Percentiles rank a stretch among this genome's conserved stretches.
Evolutionary conservation across 2,888 invertebrate species (phyloP).

Genomic region (Cepaea hortensis): DNA sequence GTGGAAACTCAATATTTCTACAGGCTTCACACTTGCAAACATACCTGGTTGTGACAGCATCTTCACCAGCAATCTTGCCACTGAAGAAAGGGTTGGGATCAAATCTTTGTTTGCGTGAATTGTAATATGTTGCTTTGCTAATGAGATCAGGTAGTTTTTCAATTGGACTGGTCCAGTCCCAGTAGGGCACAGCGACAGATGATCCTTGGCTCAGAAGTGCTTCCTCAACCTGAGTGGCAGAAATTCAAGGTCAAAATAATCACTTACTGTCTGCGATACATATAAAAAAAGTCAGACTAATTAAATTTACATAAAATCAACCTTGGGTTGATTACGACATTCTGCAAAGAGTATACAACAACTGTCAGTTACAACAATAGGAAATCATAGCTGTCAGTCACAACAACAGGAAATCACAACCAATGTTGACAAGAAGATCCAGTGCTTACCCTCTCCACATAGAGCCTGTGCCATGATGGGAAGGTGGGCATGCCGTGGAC

Average conservation of each 20-base stretch:
- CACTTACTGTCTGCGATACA: neutral
- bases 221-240: slow-evolving; percentile 50
- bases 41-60: slow-evolving; percentile 36
- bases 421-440: too few relatives aligned
- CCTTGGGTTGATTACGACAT: too few relatives aligned
- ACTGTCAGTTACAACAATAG: too few relatives aligned
- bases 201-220: slow-evolving; percentile 53
- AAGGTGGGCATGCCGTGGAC: slow-evolving; percentile 56
- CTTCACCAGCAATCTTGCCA: slow-evolving; percentile 22
- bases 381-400: too few relatives aligned
- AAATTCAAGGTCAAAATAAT: neutral
- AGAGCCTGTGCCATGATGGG: slow-evolving; percentile 55
- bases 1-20: too few relatives aligned
- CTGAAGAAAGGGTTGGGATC: slow-evolving; percentile 43
- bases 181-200: slow-evolving; percentile 43
- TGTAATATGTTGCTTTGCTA: slow-evolving; percentile 53
- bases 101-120: slow-evolving; percentile 50
- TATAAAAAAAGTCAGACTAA: neutral
- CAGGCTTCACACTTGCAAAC: neutral
- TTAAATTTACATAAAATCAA: too few relatives aligned
- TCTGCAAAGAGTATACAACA: too few relatives aligned
- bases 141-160: slow-evolving; percentile 47
- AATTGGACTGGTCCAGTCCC: slow-evolving; percentile 54
- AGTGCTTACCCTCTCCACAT: slow-evolving; percentile 35
- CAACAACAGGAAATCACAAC: too few relatives aligned